Evolutionary conservation across 2,888 invertebrate genomes (phyloP), one percentile per base, ranked within the genome.

Genomic region (Chalcosyrphus nemorum): DNA sequence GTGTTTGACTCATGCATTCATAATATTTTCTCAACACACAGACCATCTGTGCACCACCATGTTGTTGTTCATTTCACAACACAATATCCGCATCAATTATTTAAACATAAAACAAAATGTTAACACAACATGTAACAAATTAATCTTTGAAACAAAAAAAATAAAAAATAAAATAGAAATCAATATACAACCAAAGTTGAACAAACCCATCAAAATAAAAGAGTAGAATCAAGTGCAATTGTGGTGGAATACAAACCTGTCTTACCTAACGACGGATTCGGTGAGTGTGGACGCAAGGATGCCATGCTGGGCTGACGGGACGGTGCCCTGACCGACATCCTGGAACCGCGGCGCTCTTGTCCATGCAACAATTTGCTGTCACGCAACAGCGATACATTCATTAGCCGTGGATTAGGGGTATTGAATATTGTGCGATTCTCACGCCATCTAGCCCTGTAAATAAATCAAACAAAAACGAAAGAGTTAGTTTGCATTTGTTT

Each of bases 351-450:
- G 59, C 97, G 93, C 88, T 96, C 96, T 92, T 92, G 92, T 52
- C 95, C 94, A 89, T 96, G 96, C 86, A 95, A 92, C 66, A 96
- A 92, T 89, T 97, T 97, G 88, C 95, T 96, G 88, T 97, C 96
- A 88, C 95, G 93, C 88, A 97, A 92, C 87, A 97, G 91, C 2
- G 97, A 97, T 21, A 96, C 97, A 92, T 97, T 97, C 97, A 97
- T 97, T 92, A 98, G 93, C 78, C 98, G 94, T 78, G 98, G 97
- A 91, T 97, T 97, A 27, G 97, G 97, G 61, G 97, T 97, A 92
- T 97, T 97, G 93, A 98, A 97, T 89, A 98, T 97, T 35, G 97
- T 97, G 24, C 97, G 94, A 91, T 97, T 97, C 89, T 97, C 97
- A 88, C 95, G 94, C 96, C 97, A 97, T 89, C 97, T 94, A 29